These are phyloP conservation scores for Okamejei kenojei DNA, from an alignment of 2,797 vertebrate genomes.

Conservation along the genomic window DNA sequence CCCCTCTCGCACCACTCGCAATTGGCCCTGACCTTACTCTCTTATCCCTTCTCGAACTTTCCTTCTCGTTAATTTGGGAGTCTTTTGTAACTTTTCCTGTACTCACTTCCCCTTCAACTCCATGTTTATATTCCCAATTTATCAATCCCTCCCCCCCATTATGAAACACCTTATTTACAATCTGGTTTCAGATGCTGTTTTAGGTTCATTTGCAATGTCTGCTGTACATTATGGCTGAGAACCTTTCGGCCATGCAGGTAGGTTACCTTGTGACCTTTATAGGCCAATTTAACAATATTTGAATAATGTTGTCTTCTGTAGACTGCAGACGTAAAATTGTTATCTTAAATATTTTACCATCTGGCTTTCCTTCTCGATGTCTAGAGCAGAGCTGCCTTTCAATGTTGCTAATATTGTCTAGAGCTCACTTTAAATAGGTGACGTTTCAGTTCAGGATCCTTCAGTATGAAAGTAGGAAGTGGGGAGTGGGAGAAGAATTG, in stretches of 20 bases:
- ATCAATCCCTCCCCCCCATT: too few relatives aligned
- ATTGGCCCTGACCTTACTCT: too few relatives aligned
- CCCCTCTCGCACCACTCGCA: too few relatives aligned
- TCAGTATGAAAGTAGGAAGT: too few relatives aligned
- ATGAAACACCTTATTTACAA: not conserved
- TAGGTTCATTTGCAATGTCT: not conserved
- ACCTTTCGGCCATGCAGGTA: not conserved
- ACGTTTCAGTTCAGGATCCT: too few relatives aligned
- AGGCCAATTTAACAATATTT: not conserved
- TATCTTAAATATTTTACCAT: not conserved
- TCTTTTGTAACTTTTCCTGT: too few relatives aligned
- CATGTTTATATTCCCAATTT: too few relatives aligned
- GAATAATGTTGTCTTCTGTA: not conserved
- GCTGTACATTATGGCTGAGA: not conserved
- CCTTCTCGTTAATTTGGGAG: too few relatives aligned
- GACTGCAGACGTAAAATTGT: not conserved
- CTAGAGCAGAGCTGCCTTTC: not conserved
- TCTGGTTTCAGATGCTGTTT: not conserved
- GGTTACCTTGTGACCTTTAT: not conserved
- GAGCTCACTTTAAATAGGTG: not conserved
- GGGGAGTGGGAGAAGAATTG: too few relatives aligned
- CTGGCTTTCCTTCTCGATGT: not conserved
- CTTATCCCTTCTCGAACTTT: too few relatives aligned
- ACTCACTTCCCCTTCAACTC: too few relatives aligned
- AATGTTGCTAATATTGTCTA: not conserved